Evolutionary conservation across 1,140 invertebrate genomes (phyloP), one percentile per base, ranked within the genome.

Genomic region (Drosophila pseudoananassae): DNA sequence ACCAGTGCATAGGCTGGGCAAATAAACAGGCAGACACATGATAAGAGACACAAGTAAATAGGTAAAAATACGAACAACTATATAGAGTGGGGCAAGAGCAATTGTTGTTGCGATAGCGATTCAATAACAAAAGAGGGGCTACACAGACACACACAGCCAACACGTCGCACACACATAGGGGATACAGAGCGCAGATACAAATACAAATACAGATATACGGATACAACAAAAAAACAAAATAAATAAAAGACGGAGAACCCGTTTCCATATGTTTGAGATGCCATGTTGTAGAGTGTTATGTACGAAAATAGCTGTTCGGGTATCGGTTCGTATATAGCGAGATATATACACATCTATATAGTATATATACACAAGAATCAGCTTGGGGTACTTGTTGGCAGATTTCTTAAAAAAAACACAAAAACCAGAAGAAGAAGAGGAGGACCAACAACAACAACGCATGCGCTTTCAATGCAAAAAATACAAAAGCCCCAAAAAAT

Each of bases 251-350:
- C 17, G 0, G 17, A 51, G 78, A 85, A 87, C 82, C 78, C 82
- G 82, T 85, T 85, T 85, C 82, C 82, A 85, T 85, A 87, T 85
- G 82, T 87, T 85, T 66, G 83, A 43, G 61, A 55, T 69, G 63
- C 65, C 52, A 53, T 84, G 80, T 70, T 84, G 58, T 29, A 54
- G 80, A 66, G 73, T 83, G 79, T 84, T 85, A 79, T 84, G 50
- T 84, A 61, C 61, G 27, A 66, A 57, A 66, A 72, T 73, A 54
- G 49, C 64, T 40, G 43, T 47, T 65, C 36, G 53, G 3, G 49
- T 45, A 38, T 57, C 25, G 25, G 12, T 66, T 17, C 54, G 33
- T 75, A 53, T 49, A 72, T 54, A 63, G 17, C 29, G 15, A 15
- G 25, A 27, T 27, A 27, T 57, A 12, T 57, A 40, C 51, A 49